Evolutionary conservation across 2,888 invertebrate genomes (phyloP), one percentile per base, ranked within the genome.

Genomic region (Pachycephus smyrnensis): DNA sequence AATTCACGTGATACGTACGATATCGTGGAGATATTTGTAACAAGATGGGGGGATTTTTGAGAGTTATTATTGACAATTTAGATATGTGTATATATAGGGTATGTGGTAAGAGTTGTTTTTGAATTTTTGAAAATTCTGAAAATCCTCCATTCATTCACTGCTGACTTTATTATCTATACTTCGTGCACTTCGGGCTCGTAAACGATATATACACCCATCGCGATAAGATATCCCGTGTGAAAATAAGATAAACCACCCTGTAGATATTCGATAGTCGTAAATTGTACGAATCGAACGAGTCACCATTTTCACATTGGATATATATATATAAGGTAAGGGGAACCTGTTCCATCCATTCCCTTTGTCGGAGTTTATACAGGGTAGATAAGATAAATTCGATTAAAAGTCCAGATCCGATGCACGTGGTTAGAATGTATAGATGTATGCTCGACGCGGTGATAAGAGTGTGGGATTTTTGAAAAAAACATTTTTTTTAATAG

Each of bases 171-270:
- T 71, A 71, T 71, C 68, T 68, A 68, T 68, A 68, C 68, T 4
- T 15, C 71, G 31, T 23, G 71, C 33, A 31, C 55, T 71, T 71
- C 33, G 32, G 71, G 37, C 73, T 33, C 55, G 33, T 71, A 76
- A 69, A 69, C 73, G 12, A 3, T 23, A 31, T 37, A 74, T 33
- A 74, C 23, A 74, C 55, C 55, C 55, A 55, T 55, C 23, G 36
- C 76, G 87, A 87, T 87, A 84, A 81, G 82, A 82, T 81, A 82
- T 78, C 55, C 75, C 81, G 77, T 82, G 80, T 84, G 84, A 84
- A 83, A 86, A 86, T 86, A 88, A 88, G 88, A 88, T 87, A 87
- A 85, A 76, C 76, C 31, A 55, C 55, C 55, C 55, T 55, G 23
- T 55, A 55, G 23, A 55, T 55, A 55, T 55, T 55, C 55, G 55